phyloP scores from a whole-genome alignment of 2,113 vertebrate species.

The Macrotus californicus region DNA sequence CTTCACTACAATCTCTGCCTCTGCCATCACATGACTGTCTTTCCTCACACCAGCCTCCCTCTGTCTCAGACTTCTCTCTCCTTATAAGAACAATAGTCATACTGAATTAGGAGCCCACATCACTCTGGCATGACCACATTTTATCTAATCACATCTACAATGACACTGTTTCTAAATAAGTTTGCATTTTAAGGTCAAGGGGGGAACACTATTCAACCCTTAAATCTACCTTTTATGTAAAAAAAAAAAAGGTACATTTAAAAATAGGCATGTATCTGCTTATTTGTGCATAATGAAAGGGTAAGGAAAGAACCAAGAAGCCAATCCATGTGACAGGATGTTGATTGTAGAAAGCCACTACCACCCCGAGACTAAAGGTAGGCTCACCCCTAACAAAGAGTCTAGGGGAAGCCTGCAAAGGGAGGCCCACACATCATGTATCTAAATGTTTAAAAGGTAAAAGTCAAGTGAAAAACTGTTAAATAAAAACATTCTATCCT shows the following conservation, averaged over 20 bases:
- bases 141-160: too few species aligned
- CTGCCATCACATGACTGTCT: background rate
- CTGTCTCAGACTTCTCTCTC: too few species aligned
- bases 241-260: too few species aligned
- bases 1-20: background rate
- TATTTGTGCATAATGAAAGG: background rate
- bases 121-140: too few species aligned
- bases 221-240: too few species aligned
- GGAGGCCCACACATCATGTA: background rate
- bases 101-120: too few species aligned
- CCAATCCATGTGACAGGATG: background rate
- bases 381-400: background rate
- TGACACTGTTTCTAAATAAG: too few species aligned
- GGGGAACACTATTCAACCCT: too few species aligned
- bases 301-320: background rate
- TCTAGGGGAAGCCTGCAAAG: background rate
- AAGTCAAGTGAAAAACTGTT: background rate
- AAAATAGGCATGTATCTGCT: background rate
- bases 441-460: background rate
- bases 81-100: too few species aligned
- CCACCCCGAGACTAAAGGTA: background rate
- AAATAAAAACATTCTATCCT: background rate
- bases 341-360: background rate
- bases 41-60: background rate
- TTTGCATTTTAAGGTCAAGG: too few species aligned